A percentile compares a stretch with the other conserved stretches of the same genome.
Evolutionary conservation across 1,140 invertebrate species (phyloP).

Genomic region (Laupala kohalensis): DNA sequence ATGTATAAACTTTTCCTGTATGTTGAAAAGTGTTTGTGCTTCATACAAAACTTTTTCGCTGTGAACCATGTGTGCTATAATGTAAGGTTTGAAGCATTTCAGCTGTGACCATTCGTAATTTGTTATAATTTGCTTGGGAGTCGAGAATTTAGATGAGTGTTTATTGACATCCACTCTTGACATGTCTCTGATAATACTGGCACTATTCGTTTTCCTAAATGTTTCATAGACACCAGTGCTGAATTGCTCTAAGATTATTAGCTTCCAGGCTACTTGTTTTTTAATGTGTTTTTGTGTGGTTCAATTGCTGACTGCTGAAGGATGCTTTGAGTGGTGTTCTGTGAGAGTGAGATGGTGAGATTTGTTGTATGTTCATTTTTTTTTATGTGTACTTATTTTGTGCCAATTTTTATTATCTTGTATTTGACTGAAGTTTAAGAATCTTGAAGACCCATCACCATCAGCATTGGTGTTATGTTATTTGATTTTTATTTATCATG

Average conservation of each 20-base stretch:
- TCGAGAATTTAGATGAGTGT: too few species aligned
- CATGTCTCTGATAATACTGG: too few species aligned
- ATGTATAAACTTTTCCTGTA: neutral
- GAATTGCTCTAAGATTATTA: neutral
- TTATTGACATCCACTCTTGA: too few species aligned
- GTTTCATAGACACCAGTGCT: neutral
- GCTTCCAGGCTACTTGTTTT: neutral
- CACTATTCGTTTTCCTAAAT: neutral
- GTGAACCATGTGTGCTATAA: neutral
- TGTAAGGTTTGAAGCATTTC: neutral
- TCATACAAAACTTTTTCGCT: neutral
- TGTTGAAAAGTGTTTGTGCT: neutral
- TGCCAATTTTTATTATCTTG: slow-evolving; percentile 6
- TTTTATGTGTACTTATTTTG: slow-evolving; percentile 14
- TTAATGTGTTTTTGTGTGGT: neutral
- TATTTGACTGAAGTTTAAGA: neutral
- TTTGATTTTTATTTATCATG: slow-evolving; percentile 1
- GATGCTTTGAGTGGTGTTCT: neutral
- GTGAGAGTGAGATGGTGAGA: neutral
- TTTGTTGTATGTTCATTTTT: neutral
- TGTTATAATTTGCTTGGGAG: neutral
- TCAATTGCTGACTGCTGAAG: neutral
- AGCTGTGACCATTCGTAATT: neutral
- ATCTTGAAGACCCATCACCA: neutral
- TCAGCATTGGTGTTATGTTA: neutral